Conservation (phyloP, 2,888 invertebrate species). For the Lasiommata megera region DNA sequence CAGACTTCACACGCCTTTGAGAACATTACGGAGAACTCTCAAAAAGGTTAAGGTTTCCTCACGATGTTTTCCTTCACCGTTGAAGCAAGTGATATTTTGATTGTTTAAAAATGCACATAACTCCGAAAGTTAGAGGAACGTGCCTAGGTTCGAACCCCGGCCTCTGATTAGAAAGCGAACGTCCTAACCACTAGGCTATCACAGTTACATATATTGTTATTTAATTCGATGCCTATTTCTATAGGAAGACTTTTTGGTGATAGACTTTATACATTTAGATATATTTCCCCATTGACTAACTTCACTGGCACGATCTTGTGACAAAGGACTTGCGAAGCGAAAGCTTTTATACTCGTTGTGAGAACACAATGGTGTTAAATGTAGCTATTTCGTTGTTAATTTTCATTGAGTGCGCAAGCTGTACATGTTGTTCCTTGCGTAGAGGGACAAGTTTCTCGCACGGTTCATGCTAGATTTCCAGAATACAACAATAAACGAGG, state of each 20-base stretch:
- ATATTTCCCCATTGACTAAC: neutral
- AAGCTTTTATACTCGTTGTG: neutral
- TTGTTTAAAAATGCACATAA: no score
- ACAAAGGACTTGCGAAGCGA: slow-evolving; percentile 5
- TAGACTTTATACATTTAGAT: neutral
- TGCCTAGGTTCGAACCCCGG: no score
- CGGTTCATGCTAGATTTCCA: neutral
- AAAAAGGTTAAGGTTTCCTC: no score
- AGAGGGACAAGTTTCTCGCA: neutral
- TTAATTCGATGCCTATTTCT: no score
- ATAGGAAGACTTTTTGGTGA: neutral
- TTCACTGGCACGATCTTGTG: neutral
- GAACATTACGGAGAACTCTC: no score
- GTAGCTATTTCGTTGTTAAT: neutral
- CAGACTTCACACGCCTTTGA: no score
- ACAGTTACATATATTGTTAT: no score
- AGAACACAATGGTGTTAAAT: neutral
- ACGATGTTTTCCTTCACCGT: no score
- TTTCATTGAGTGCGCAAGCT: neutral
- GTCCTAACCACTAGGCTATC: no score
- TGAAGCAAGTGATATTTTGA: no score
- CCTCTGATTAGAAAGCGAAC: no score
- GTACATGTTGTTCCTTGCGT: neutral
- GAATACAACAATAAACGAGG: neutral
- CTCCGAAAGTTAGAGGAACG: no score